phyloP scores from a whole-genome alignment of 2,888 invertebrate genomes.

The Scaptomyza parva region DNA sequence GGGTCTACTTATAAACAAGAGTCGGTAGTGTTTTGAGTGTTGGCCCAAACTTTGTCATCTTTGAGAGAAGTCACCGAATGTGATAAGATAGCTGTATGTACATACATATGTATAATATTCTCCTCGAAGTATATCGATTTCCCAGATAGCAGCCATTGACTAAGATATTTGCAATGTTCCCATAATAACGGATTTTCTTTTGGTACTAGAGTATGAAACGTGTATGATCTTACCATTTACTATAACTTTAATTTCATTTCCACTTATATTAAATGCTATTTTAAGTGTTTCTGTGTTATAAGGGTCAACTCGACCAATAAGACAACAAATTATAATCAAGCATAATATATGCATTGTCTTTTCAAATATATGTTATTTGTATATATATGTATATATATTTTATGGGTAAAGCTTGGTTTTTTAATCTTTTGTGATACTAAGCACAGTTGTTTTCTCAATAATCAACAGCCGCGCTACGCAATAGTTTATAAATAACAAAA shows the following conservation, averaged over 20 bases:
- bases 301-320: neutral
- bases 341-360: neutral
- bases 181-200: neutral
- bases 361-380: neutral
- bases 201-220: neutral
- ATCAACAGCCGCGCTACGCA: too few relatives aligned
- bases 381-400: too few relatives aligned
- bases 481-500: too few relatives aligned
- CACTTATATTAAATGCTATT: neutral
- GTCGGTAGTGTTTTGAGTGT: too few relatives aligned
- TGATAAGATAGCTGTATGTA: too few relatives aligned
- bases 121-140: too few relatives aligned
- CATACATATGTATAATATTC: too few relatives aligned
- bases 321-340: neutral
- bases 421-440: neutral
- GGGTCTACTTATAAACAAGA: too few relatives aligned
- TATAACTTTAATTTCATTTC: neutral
- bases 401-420: neutral
- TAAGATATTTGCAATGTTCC: too few relatives aligned
- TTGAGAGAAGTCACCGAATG: too few relatives aligned
- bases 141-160: too few relatives aligned
- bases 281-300: neutral
- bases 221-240: slow-evolving; percentile 7
- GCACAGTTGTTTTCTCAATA: neutral
- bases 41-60: too few relatives aligned